Evolutionary conservation across 2,888 invertebrate species (phyloP).

Genomic region (Eilema caniola): DNA sequence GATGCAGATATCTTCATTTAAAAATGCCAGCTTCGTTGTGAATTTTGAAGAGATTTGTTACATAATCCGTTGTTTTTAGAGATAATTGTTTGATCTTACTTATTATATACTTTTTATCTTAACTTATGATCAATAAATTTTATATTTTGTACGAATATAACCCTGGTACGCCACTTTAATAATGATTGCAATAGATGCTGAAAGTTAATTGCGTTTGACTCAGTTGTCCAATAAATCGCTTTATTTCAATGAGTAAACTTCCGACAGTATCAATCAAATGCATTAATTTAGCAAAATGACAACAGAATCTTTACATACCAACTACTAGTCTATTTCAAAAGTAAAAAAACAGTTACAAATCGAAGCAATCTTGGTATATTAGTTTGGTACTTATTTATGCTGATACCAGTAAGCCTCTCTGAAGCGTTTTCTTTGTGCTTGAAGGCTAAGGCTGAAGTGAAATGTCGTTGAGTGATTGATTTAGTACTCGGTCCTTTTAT

Average conservation of each 20-base stretch:
- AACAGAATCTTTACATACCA: neutral
- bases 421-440: slow-evolving; percentile 38
- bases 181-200: too few relatives aligned
- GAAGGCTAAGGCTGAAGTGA: slow-evolving; percentile 10
- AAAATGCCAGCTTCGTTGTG: too few relatives aligned
- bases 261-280: too few relatives aligned
- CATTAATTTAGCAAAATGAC: too few relatives aligned
- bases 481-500: slow-evolving; percentile 25
- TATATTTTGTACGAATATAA: too few relatives aligned
- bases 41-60: neutral
- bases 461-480: slow-evolving; percentile 39
- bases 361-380: slow-evolving; percentile 7
- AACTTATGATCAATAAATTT: too few relatives aligned
- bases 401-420: slow-evolving; percentile 14
- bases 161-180: too few relatives aligned
- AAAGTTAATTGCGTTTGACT: too few relatives aligned
- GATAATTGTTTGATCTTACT: neutral
- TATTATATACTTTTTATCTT: too few relatives aligned
- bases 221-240: too few relatives aligned
- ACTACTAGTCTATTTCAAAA: neutral
- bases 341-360: slow-evolving; percentile 19
- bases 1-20: slow-evolving; percentile 15
- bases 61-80: neutral
- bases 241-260: too few relatives aligned
- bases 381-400: slow-evolving; percentile 12